Conservation (phyloP, 35 echinoderm and acorn worm genomes). For the Lytechinus pictus region DNA sequence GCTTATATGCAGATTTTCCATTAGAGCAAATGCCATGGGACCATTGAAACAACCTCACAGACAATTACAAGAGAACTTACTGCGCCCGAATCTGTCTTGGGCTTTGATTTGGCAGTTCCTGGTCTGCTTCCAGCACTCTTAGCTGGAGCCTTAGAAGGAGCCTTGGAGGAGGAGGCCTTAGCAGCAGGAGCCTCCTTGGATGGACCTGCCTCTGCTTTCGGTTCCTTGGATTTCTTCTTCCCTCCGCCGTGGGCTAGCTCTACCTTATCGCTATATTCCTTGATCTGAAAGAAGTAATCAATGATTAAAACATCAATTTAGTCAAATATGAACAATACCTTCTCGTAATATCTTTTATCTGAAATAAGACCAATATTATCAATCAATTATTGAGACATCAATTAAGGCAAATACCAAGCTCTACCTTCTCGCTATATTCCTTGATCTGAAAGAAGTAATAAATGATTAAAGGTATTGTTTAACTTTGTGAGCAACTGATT, state of each 20-base stretch:
- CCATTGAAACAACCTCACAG: too few relatives aligned
- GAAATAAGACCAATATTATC: too few relatives aligned
- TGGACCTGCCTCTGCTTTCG: slow-evolving; percentile 48
- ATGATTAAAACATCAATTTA: not conserved
- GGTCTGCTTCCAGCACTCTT: not conserved
- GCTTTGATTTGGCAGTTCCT: slow-evolving; percentile 42
- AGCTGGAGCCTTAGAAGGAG: slow-evolving; percentile 32
- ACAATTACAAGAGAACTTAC: not conserved
- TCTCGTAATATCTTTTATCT: too few relatives aligned
- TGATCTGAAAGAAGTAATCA: slow-evolving; percentile 63
- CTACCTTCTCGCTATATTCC: slow-evolving; percentile 88
- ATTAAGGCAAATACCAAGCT: too few relatives aligned
- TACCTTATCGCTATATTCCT: slow-evolving; percentile 87
- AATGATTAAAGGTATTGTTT: too few relatives aligned
- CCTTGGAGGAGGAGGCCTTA: slow-evolving; percentile 52
- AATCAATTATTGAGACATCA: too few relatives aligned
- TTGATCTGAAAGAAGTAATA: slow-evolving; percentile 63
- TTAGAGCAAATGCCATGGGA: too few relatives aligned
- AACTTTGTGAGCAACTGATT: too few relatives aligned
- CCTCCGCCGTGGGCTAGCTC: slow-evolving; percentile 79
- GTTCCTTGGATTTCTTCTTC: slow-evolving; percentile 64
- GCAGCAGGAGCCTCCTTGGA: slow-evolving; percentile 51
- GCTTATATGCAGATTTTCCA: too few relatives aligned
- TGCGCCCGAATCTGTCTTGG: slow-evolving; percentile 10
- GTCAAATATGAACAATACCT: too few relatives aligned